Evolutionary conservation across 2,888 invertebrate species (phyloP).

Genomic region (Eupithecia dodoneata): DNA sequence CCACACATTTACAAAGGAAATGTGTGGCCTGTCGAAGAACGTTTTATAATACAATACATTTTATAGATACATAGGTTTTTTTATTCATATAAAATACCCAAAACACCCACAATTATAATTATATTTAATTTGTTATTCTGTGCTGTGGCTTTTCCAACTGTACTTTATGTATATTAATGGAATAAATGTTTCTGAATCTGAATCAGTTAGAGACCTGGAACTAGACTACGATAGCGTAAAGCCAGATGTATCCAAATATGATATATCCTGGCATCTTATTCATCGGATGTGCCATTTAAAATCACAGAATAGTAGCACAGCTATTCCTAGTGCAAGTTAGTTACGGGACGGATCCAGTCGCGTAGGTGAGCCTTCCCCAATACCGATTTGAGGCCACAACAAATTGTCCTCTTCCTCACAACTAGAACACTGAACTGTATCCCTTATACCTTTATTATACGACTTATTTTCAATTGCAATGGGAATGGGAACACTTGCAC

Average conservation of each 20-base stretch:
- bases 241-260: background rate
- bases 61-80: too few relatives aligned
- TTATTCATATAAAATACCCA: too few relatives aligned
- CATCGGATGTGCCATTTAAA: background rate
- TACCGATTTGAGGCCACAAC: slow-evolving; percentile 80
- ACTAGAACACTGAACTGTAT: slow-evolving; percentile 63
- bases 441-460: slow-evolving; percentile 66
- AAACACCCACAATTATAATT: too few relatives aligned
- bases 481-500: slow-evolving; percentile 64
- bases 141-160: too few relatives aligned
- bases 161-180: too few relatives aligned
- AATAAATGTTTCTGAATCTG: too few relatives aligned
- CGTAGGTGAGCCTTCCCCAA: slow-evolving; percentile 78
- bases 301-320: background rate
- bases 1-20: background rate
- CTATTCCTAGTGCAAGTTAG: slow-evolving; percentile 11
- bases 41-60: too few relatives aligned
- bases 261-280: background rate
- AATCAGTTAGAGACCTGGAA: too few relatives aligned
- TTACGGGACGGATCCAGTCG: slow-evolving; percentile 61
- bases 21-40: background rate
- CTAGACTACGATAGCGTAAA: background rate
- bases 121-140: too few relatives aligned
- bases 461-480: slow-evolving; percentile 63
- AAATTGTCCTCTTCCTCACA: slow-evolving; percentile 81